Evolutionary conservation across 2,113 vertebrate species (phyloP).

Genomic region (Megalops atlanticus): DNA sequence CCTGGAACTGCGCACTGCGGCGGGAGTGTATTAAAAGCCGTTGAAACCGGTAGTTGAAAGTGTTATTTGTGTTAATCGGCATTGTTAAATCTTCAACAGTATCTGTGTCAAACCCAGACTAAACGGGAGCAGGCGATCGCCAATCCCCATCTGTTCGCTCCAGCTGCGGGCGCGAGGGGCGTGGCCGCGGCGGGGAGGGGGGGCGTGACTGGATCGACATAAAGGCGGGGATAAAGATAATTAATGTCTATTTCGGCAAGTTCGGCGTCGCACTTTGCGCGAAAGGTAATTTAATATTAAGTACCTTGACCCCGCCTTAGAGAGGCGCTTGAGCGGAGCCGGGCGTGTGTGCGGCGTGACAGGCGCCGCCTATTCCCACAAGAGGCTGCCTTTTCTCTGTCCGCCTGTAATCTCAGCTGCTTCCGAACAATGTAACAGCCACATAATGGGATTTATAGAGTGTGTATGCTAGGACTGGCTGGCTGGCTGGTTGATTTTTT

Average conservation of each 20-base stretch:
- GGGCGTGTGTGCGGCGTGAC: constrained; percentile 9
- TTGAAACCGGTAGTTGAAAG: constrained; percentile 13
- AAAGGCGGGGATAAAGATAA: constrained; percentile 20
- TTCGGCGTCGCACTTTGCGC: constrained; percentile 20
- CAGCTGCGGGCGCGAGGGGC: constrained; percentile 42
- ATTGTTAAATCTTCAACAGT: constrained; percentile 47
- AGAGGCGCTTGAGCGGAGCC: constrained; percentile 26
- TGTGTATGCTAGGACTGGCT: constrained; percentile 28
- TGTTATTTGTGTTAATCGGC: constrained; percentile 38
- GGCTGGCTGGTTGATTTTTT: constrained; percentile 19
- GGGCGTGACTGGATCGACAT: background rate
- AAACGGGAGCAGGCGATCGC: constrained; percentile 40
- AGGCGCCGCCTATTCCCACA: constrained; percentile 39
- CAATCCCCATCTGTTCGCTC: constrained; percentile 48
- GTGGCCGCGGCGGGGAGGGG: constrained; percentile 7
- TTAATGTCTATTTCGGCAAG: constrained; percentile 20
- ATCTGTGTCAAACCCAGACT: constrained; percentile 46
- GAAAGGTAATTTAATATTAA: constrained; percentile 41
- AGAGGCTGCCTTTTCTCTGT: constrained; percentile 4
- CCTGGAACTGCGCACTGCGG: too few species aligned
- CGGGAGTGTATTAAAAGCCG: background rate
- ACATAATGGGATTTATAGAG: constrained; percentile 46
- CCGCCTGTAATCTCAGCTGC: constrained; percentile 37
- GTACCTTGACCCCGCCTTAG: constrained; percentile 33
- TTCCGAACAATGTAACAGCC: constrained; percentile 44